Conservation (phyloP, 2,888 invertebrate genomes). For the Ametastegia equiseti region DNA sequence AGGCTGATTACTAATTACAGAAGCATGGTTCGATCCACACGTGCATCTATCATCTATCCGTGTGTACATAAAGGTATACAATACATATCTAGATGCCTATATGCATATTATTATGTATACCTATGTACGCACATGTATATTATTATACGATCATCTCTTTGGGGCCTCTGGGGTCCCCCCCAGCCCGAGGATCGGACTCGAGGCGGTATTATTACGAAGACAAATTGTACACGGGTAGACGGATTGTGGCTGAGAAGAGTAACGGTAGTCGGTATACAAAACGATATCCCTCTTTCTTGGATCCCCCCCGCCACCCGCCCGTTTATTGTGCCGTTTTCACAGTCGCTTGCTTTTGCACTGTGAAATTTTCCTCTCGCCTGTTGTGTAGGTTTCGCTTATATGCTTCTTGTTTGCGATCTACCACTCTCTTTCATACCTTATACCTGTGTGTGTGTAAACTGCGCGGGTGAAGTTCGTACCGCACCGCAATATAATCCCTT, state of each 20-base stretch:
- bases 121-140: no score
- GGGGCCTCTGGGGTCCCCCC: background rate
- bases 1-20: background rate
- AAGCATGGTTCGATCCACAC: background rate
- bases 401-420: no score
- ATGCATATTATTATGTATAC: no score
- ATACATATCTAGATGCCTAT: background rate
- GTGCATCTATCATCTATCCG: no score
- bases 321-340: constrained; percentile 20
- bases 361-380: background rate
- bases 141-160: background rate
- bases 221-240: constrained; percentile 2
- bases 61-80: background rate
- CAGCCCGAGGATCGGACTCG: background rate
- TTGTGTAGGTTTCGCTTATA: no score
- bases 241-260: constrained; percentile 18
- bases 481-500: no score
- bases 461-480: no score
- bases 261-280: constrained; percentile 30
- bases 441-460: no score
- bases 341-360: background rate
- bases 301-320: background rate
- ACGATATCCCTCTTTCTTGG: background rate
- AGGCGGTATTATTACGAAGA: constrained; percentile 11
- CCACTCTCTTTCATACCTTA: no score